Conservation (phyloP, 2,888 invertebrate genomes). For the Cantharis rustica region DNA sequence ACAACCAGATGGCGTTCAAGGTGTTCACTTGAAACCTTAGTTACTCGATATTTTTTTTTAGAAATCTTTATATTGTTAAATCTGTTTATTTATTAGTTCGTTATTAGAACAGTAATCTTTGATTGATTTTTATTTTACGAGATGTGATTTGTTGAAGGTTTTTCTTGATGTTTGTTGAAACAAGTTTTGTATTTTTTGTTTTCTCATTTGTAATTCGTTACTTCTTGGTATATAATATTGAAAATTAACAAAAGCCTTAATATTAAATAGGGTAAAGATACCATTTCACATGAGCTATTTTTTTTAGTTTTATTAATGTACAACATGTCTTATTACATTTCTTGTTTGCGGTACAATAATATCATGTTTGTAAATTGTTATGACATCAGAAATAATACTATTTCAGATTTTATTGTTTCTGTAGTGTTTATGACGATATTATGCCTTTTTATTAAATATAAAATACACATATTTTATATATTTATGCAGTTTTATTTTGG, state of each 20-base stretch:
- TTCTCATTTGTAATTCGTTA: not conserved
- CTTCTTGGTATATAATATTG: not conserved
- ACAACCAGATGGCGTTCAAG: conserved; percentile 18
- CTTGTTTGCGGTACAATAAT: not conserved
- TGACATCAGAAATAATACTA: not conserved
- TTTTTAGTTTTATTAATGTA: conserved; percentile 10
- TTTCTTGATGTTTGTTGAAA: not conserved
- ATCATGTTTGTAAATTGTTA: not conserved
- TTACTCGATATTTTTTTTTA: conserved; percentile 28
- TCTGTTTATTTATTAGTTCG: conserved; percentile 32
- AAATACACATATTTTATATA: conserved; percentile 53
- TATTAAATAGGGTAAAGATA: conserved; percentile 15
- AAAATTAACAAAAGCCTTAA: conserved; percentile 20
- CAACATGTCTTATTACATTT: conserved; percentile 4
- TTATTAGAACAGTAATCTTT: conserved; percentile 22
- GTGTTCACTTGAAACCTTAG: conserved; percentile 22
- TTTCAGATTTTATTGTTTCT: conserved; percentile 38
- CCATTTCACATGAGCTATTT: conserved; percentile 1
- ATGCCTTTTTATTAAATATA: conserved; percentile 48
- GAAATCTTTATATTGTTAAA: conserved; percentile 28
- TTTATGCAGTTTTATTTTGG: conserved; percentile 15
- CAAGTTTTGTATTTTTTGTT: not conserved
- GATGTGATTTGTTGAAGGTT: conserved; percentile 15
- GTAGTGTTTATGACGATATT: conserved; percentile 49
- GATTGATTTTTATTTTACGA: conserved; percentile 17